Percentiles rank a stretch among this genome's conserved stretches.
These are phyloP conservation scores for Encarsia formosa DNA, from an alignment of 2,888 invertebrate genomes.

Conservation along the genomic window DNA sequence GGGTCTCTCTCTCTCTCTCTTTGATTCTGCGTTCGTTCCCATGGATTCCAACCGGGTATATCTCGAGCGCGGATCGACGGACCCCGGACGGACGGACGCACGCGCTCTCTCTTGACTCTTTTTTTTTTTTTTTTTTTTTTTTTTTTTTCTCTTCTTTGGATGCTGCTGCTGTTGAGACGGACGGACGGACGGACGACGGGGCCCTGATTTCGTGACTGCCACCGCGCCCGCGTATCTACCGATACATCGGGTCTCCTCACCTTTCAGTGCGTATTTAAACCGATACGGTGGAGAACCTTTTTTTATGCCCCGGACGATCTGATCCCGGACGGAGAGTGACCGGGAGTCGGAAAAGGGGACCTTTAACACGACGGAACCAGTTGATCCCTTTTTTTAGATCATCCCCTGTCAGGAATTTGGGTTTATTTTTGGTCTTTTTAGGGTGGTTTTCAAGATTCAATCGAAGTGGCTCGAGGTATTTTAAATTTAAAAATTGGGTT, in stretches of 20 bases:
- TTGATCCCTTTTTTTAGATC: too few species aligned
- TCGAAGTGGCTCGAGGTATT: too few species aligned
- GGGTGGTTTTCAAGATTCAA: too few species aligned
- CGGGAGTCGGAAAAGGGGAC: slow-evolving; percentile 18
- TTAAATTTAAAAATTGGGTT: too few species aligned
- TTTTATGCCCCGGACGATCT: slow-evolving; percentile 52
- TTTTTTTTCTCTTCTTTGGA: background rate
- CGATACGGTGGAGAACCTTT: slow-evolving; percentile 52
- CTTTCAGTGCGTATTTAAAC: slow-evolving; percentile 53
- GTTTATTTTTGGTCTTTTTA: too few species aligned
- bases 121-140: too few species aligned
- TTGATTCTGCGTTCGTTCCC: slow-evolving; percentile 41
- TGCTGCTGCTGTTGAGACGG: background rate
- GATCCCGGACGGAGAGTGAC: slow-evolving; percentile 43
- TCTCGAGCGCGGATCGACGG: slow-evolving; percentile 50
- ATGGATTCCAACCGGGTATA: slow-evolving; percentile 51
- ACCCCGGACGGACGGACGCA: slow-evolving; percentile 46
- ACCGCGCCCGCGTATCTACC: slow-evolving; percentile 50
- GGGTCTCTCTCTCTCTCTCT: slow-evolving; percentile 14
- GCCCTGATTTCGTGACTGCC: slow-evolving; percentile 37
- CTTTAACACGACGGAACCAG: slow-evolving; percentile 43
- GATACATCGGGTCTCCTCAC: slow-evolving; percentile 53
- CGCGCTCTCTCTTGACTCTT: slow-evolving; percentile 14
- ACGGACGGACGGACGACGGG: slow-evolving; percentile 1
- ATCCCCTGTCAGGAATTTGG: too few species aligned